Conservation (phyloP, 2,113 vertebrate species). For the Ctenodactylus gundi region DNA sequence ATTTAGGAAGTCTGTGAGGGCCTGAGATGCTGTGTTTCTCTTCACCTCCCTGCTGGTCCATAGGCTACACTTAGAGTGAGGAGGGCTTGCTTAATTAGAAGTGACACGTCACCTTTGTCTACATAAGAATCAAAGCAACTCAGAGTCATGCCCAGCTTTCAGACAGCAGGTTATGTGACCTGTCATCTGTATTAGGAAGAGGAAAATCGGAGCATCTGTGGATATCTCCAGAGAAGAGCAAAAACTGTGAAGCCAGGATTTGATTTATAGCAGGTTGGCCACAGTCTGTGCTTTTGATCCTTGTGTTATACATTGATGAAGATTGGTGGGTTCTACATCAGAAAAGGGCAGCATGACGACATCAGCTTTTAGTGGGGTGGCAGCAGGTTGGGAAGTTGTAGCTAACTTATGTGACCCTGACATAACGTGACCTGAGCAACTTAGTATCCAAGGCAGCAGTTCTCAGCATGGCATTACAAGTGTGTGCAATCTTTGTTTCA, state of each 20-base stretch:
- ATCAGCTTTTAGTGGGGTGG: background rate
- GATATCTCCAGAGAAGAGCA: background rate
- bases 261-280: background rate
- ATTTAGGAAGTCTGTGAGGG: background rate
- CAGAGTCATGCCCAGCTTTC: background rate
- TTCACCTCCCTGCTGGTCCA: background rate
- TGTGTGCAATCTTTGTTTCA: background rate
- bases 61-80: background rate
- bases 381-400: background rate
- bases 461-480: background rate
- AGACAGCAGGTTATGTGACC: background rate
- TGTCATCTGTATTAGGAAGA: background rate
- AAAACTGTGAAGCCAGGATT: background rate
- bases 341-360: background rate
- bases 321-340: background rate
- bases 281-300: background rate
- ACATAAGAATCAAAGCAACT: background rate
- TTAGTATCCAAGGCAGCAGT: background rate
- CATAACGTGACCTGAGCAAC: background rate
- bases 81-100: background rate
- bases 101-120: background rate
- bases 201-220: background rate
- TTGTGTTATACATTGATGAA: fast-evolving
- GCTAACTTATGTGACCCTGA: background rate
- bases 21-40: background rate